Conservation (phyloP, 1,140 invertebrate species). For the Drosophila pseudoananassae region DNA sequence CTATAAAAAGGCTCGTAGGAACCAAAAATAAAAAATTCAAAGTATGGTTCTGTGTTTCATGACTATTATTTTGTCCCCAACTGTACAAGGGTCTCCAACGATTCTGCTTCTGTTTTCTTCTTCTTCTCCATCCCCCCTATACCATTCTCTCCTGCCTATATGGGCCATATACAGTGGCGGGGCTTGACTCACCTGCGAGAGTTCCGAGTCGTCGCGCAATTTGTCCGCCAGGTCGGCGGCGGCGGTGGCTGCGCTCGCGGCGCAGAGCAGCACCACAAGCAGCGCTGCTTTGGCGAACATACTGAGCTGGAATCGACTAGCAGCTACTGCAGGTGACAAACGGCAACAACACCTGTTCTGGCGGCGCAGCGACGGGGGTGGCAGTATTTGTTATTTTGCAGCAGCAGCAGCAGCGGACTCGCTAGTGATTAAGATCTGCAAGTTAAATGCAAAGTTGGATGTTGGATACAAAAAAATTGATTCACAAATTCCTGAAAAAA, state of each 20-base stretch:
- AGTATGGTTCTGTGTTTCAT: neutral
- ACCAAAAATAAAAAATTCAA: no score
- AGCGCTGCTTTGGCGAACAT: constrained; percentile 61
- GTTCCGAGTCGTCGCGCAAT: constrained; percentile 84
- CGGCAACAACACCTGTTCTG: constrained; percentile 38
- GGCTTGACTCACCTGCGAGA: constrained; percentile 84
- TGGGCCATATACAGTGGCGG: neutral
- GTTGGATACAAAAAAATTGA: constrained; percentile 27
- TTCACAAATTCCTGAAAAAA: constrained; percentile 18
- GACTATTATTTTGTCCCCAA: neutral
- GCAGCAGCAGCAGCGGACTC: constrained; percentile 17
- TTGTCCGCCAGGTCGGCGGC: constrained; percentile 77
- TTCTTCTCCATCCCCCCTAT: neutral
- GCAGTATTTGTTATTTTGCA: constrained; percentile 70
- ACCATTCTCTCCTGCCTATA: neutral
- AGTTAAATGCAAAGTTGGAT: constrained; percentile 62
- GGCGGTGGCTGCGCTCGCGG: constrained; percentile 49
- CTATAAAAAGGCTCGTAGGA: no score
- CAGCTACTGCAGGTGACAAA: constrained; percentile 11
- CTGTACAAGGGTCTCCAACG: neutral
- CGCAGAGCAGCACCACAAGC: constrained; percentile 55
- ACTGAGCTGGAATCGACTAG: constrained; percentile 22
- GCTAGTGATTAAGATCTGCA: constrained; percentile 59
- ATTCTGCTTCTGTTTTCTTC: constrained; percentile 5
- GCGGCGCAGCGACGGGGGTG: constrained; percentile 41